Evolutionary conservation across 2,888 invertebrate species (phyloP).

Genomic region (Spialia ferax): DNA sequence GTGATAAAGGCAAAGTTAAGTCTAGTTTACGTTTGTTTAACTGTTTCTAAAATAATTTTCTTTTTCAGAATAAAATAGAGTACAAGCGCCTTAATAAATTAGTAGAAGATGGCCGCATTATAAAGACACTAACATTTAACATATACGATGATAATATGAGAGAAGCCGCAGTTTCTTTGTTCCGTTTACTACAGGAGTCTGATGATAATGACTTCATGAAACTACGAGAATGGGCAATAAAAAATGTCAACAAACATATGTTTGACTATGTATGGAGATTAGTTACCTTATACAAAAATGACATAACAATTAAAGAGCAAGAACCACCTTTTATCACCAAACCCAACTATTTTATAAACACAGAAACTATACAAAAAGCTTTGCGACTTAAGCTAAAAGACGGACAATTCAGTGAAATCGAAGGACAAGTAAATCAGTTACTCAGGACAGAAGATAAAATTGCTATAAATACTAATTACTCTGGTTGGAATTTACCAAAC

Average conservation of each 20-base stretch:
- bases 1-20: too few species aligned
- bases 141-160: slow-evolving; percentile 79
- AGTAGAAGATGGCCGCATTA: slow-evolving; percentile 59
- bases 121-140: slow-evolving; percentile 75
- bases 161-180: slow-evolving; percentile 75
- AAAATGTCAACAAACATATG: slow-evolving; percentile 79
- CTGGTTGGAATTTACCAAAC: slow-evolving; percentile 82
- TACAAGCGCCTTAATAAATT: slow-evolving; percentile 57
- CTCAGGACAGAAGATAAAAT: slow-evolving; percentile 56
- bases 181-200: slow-evolving; percentile 70
- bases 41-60: background rate
- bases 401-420: slow-evolving; percentile 53
- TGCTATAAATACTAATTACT: slow-evolving; percentile 73
- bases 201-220: slow-evolving; percentile 65
- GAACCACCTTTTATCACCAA: slow-evolving; percentile 80
- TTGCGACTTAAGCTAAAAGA: slow-evolving; percentile 61
- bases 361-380: slow-evolving; percentile 72
- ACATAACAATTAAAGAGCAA: slow-evolving; percentile 52
- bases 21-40: too few species aligned
- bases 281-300: slow-evolving; percentile 70
- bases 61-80: slow-evolving; percentile 63
- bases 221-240: slow-evolving; percentile 69
- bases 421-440: slow-evolving; percentile 60
- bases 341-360: slow-evolving; percentile 72
- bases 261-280: slow-evolving; percentile 77